These are phyloP conservation scores for Willisornis vidua DNA, from an alignment of 2,113 vertebrate species.

Conservation along the genomic window DNA sequence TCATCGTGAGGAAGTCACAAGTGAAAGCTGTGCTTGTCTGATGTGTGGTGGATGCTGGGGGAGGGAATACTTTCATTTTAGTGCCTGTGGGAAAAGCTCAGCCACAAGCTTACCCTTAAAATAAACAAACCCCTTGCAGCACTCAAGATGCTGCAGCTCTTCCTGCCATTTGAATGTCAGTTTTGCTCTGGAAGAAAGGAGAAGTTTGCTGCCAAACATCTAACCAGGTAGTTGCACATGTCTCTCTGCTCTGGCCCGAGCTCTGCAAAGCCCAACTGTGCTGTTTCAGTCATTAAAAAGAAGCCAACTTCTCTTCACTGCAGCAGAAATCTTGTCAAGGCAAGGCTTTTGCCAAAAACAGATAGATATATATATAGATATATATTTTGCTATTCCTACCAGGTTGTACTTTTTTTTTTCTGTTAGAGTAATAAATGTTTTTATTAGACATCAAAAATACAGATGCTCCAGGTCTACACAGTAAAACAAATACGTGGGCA, in stretches of 20 bases:
- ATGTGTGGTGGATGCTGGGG: background rate
- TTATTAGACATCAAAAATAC: background rate
- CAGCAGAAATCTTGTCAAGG: background rate
- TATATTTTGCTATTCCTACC: background rate
- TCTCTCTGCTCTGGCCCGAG: background rate
- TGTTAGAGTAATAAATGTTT: background rate
- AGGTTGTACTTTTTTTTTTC: background rate
- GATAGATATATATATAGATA: background rate
- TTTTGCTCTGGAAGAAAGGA: background rate
- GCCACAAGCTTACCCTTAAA: constrained; percentile 8
- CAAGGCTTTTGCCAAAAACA: background rate
- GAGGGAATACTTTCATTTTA: background rate
- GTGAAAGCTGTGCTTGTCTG: background rate
- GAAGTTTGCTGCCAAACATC: background rate
- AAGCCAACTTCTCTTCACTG: background rate
- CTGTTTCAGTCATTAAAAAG: background rate
- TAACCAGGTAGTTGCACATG: background rate
- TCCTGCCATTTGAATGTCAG: constrained; percentile 6
- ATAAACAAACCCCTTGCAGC: constrained; percentile 20
- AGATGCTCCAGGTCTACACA: background rate
- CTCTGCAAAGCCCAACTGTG: background rate
- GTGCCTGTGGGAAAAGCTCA: constrained; percentile 1
- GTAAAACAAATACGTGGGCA: background rate
- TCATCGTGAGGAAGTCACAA: background rate
- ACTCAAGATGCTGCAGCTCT: background rate